Base-by-base conservation (phyloP, 2,888 invertebrate species). In the Tanytarsus gracilentus region DNA sequence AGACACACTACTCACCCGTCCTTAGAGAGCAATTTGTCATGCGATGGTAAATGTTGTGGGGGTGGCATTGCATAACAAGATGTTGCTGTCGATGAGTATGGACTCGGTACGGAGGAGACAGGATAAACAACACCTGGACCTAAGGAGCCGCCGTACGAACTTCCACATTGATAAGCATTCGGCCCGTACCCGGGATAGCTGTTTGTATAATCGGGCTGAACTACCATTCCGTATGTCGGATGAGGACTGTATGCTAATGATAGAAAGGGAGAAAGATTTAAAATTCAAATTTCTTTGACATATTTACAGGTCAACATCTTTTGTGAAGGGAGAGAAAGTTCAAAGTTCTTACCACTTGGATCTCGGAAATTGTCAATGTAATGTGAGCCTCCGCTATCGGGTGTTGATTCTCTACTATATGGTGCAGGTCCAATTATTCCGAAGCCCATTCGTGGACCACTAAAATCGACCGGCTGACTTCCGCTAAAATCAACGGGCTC, bases 61-160 rank as follows among this genome's bases (percentile, higher is more conserved):
- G 87, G 87, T 62, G 90, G 89, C 89, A 91, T 90, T 69, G 88
- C 88, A 76, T 90, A 90, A 69, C 89, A 90, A 51, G 85, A 82
- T 58, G 78, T 77, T 63, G 75, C 72, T 66, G 78, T 75, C 58
- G 86, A 85, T 58, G 85, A 83, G 73, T 86, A 86, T 63, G 79
- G 80, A 63, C 78, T 78, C 60, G 85, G 83, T 50, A 84, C 83
- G 55, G 85, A 84, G 67, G 84, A 84, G 16, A 75, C 78, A 50
- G 84, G 84, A 76, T 85, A 85, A 65, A 76, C 76, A 65, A 76
- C 76, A 66, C 75, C 73, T 61, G 76, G 73, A 61, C 74, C 69
- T 65, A 76, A 70, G 64, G 75, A 72, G 63, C 75, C 71, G 62
- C 72, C 74, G 68, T 74, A 74, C 61, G 75, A 74, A 69, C 74